Evolutionary conservation across 2,113 vertebrate species (phyloP), one percentile per base, ranked within the genome.

Genomic region (Eulacestoma nigropectus): DNA sequence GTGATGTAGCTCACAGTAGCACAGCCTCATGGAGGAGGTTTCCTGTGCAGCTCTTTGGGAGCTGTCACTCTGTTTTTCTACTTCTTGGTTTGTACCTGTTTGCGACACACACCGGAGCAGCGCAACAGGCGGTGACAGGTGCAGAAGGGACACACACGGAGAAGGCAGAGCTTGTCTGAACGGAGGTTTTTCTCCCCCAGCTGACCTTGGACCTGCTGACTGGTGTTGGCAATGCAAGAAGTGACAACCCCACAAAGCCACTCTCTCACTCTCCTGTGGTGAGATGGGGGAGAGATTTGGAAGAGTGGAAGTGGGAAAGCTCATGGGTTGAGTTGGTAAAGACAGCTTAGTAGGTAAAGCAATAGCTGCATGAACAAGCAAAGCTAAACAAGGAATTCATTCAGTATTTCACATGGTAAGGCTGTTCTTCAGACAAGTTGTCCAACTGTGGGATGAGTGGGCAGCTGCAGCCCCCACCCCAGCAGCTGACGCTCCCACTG

Each of bases 41-140:
- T 46, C 16, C 25, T 26, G 29, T 55, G 64, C 49, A 60, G 33
- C 22, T 65, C 16, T 29, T 29, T 18, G 17, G 47, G 13, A 79
- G 42, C 18, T 33, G 21, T 52, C 21, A 41, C 5, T 41, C 14
- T 20, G 17, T 11, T 89, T 21, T 92, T 57, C 14, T 46, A 1
- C 37, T 81, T 79, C 32, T 59, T n/a, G n/a, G n/a, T n/a, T 75
- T 30, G 6, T 32, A 23, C 18, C 30, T 26, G 14, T 49, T 73
- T 69, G 42, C 1, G 0, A 35, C 0, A 1, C 26, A 35, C 3
- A 11, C 27, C 0, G 0, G 19, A 49, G 47, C 60, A 35, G 17
- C 6, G 46, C 9, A 22, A 16, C 0, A 2, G 16, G 32, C 1
- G 6, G 64, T n/a, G 37, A 49, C 81, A 55, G 37, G 16, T 47